Evolutionary conservation across 2,113 vertebrate species (phyloP).

Genomic region (Megaceryle torquata): DNA sequence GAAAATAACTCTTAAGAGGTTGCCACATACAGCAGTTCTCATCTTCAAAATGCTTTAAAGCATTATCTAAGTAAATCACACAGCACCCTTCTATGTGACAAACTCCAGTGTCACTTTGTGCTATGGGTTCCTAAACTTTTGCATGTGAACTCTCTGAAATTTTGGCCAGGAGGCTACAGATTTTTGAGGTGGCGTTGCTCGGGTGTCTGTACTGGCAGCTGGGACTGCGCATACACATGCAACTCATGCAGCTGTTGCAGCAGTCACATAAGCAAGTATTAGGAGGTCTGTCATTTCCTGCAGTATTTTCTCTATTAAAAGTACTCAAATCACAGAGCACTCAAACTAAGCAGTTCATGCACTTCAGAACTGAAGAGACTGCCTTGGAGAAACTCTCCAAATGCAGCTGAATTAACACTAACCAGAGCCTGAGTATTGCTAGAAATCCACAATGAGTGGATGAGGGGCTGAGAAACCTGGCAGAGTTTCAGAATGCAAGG

Average conservation of each 20-base stretch:
- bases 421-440: background rate
- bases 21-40: background rate
- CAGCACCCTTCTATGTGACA: background rate
- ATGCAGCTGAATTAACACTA: conserved; percentile 11
- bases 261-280: background rate
- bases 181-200: background rate
- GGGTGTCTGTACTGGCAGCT: background rate
- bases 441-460: background rate
- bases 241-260: background rate
- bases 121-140: background rate
- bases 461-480: conserved; percentile 27
- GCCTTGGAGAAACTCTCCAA: conserved; percentile 65
- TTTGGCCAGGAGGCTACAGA: background rate
- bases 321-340: conserved; percentile 58
- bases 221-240: background rate
- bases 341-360: conserved; percentile 66
- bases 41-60: background rate
- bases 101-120: background rate
- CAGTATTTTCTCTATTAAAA: conserved; percentile 70
- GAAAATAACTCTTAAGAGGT: background rate
- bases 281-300: conserved; percentile 10
- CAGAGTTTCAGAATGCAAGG: background rate
- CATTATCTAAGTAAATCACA: background rate
- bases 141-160: background rate
- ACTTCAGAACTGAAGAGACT: conserved; percentile 58